Evolutionary conservation across 1,140 invertebrate species (phyloP).

Genomic region (Melipona quadrifasciata): DNA sequence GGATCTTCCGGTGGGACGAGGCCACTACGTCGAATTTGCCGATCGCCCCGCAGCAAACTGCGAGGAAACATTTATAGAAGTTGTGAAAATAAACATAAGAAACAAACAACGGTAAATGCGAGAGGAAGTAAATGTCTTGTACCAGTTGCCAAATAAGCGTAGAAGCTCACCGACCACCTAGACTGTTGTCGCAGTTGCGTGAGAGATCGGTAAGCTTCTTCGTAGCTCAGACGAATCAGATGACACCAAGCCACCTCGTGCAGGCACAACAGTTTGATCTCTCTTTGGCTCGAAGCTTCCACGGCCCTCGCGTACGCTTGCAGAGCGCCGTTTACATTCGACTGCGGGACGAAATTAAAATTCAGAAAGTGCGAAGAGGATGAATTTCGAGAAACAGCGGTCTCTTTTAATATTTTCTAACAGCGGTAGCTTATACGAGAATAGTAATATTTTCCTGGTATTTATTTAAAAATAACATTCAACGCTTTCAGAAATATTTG

Average conservation of each 20-base stretch:
- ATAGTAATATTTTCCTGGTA: no score
- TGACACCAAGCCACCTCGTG: slow-evolving; percentile 90
- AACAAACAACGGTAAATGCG: no score
- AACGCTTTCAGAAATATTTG: no score
- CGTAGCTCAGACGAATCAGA: slow-evolving; percentile 85
- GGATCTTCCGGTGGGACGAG: slow-evolving; percentile 78
- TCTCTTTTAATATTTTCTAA: no score
- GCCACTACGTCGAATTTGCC: slow-evolving; percentile 79
- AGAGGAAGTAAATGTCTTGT: slow-evolving; percentile 13
- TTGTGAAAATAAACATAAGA: not conserved
- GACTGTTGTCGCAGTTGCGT: slow-evolving; percentile 84
- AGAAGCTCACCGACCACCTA: slow-evolving; percentile 87
- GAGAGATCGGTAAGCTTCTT: slow-evolving; percentile 83
- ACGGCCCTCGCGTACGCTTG: slow-evolving; percentile 84
- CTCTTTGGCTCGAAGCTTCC: slow-evolving; percentile 84
- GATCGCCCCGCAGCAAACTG: slow-evolving; percentile 83
- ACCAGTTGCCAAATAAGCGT: slow-evolving; percentile 87
- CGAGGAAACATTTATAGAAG: not conserved
- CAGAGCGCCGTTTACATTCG: slow-evolving; percentile 84
- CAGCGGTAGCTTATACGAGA: no score
- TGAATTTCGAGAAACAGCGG: no score
- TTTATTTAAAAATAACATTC: no score
- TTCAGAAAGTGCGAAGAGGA: no score
- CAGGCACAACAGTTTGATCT: slow-evolving; percentile 86
- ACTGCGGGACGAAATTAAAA: slow-evolving; percentile 77